Percentiles rank a stretch among this genome's conserved stretches.
These are phyloP conservation scores for Drosophila hamatofila DNA, from an alignment of 2,888 invertebrate genomes.

Conservation along the genomic window DNA sequence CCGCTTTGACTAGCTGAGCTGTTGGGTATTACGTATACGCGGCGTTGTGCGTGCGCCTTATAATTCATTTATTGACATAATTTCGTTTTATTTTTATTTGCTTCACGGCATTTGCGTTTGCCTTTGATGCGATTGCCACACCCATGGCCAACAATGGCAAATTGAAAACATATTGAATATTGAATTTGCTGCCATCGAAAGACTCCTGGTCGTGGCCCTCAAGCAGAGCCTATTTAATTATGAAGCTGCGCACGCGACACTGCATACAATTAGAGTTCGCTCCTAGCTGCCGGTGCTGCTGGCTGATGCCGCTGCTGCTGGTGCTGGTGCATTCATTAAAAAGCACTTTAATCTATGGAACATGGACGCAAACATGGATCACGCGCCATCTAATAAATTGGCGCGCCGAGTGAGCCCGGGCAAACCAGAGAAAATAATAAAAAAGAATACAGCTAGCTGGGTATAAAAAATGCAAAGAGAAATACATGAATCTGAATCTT, in stretches of 20 bases:
- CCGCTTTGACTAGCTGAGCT: constrained; percentile 56
- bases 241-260: constrained; percentile 52
- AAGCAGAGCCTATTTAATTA: constrained; percentile 54
- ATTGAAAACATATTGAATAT: constrained; percentile 80
- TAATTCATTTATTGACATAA: constrained; percentile 82
- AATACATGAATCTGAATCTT: constrained; percentile 45
- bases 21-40: constrained; percentile 62
- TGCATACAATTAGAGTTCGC: constrained; percentile 60
- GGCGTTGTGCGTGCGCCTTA: constrained; percentile 62
- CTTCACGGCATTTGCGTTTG: constrained; percentile 64
- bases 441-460: constrained; percentile 12
- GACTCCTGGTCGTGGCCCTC: background rate
- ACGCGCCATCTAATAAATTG: constrained; percentile 74
- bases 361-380: constrained; percentile 62
- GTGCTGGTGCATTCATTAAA: constrained; percentile 67
- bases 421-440: constrained; percentile 32
- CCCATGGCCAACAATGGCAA: constrained; percentile 43
- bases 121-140: constrained; percentile 53
- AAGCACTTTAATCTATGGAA: constrained; percentile 68
- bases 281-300: constrained; percentile 28
- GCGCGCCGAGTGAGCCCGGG: constrained; percentile 40
- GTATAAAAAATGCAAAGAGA: background rate
- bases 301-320: constrained; percentile 27
- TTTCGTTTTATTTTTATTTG: constrained; percentile 79
- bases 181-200: constrained; percentile 39